These are phyloP conservation scores for Nycticorax nycticorax DNA, from an alignment of 2,113 vertebrate species.

Conservation along the genomic window DNA sequence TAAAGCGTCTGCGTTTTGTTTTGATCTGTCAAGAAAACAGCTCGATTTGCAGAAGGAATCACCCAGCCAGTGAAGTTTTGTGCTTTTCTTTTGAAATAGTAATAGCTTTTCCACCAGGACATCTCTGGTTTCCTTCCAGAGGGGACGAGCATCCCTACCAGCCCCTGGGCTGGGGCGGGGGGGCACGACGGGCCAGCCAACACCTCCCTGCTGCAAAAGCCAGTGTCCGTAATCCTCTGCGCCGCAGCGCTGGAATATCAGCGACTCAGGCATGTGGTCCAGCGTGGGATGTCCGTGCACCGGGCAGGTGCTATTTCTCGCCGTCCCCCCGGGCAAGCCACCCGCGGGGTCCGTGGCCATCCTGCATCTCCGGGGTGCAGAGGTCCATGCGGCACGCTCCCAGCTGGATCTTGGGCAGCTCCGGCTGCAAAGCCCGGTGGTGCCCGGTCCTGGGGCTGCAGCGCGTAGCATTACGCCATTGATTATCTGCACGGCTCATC, in stretches of 20 bases:
- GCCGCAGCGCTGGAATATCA: fast-evolving
- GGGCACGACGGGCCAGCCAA: fast-evolving
- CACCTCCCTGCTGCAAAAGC: neutral
- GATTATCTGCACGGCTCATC: neutral
- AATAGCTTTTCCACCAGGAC: neutral
- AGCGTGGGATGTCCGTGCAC: fast-evolving
- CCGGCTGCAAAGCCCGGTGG: neutral
- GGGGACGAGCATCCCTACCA: neutral
- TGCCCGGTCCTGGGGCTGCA: fast-evolving
- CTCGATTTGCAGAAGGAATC: neutral
- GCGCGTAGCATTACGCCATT: fast-evolving
- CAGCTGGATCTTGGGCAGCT: neutral
- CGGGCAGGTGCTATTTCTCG: fast-evolving
- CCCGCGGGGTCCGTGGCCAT: fast-evolving
- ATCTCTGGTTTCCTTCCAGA: neutral
- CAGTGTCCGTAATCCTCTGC: fast-evolving
- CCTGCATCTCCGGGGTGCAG: fast-evolving
- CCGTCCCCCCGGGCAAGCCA: neutral
- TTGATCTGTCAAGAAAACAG: neutral
- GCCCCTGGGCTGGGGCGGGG: neutral
- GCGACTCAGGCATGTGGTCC: neutral
- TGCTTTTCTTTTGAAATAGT: neutral
- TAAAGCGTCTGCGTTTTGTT: neutral
- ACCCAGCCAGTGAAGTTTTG: neutral
- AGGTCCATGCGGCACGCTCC: neutral